Base-by-base conservation (phyloP, 2,888 invertebrate species). In the Lamproptera curius region DNA sequence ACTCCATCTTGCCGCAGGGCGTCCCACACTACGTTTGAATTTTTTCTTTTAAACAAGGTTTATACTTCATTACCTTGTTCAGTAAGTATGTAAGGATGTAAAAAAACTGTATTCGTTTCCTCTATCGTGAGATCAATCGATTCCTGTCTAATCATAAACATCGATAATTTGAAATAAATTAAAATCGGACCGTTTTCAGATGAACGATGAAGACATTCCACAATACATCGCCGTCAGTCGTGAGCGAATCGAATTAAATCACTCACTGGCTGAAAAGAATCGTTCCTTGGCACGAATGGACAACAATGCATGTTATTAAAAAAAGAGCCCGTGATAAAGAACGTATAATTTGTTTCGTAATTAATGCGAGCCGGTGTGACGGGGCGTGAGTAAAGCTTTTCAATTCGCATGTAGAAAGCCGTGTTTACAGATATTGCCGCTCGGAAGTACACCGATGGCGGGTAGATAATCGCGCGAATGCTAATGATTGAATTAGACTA, bases 291-390 rank as follows among this genome's bases (percentile, higher is more conserved):
- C 85, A 86, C 83, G 85, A 84, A 85, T 74, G 77, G 65, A 76
- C 73, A 81, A 82, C 83, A 81, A 77, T 79, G 79, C 73, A 76
- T 84, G 82, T 83, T 83, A 85, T 85, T 84, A 84, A 76, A 82
- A 76, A 74, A 76, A 73, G 73, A 71, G 73, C 70, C 67, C 74
- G 76, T 76, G 79, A 83, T 85, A 81, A 81, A 78, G 70, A 84
- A 84, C 73, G 65, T 84, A 70, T 78, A 85, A 85, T 85, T 85
- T 83, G 75, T 75, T 63, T 61, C 57, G 65, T 82, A 84, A 83
- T 84, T 75, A 82, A 73, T 75, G 73, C 74, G 72, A 65, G 65
- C 66, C 72, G 68, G 75, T 79, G 81, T 79, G 83, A 80, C 78
- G 81, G 71, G 76, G 73, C 81, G 80, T 81, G 79, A 73, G 78